Evolutionary conservation across 2,888 invertebrate genomes (phyloP).

Genomic region (Parnassius mnemosyne): DNA sequence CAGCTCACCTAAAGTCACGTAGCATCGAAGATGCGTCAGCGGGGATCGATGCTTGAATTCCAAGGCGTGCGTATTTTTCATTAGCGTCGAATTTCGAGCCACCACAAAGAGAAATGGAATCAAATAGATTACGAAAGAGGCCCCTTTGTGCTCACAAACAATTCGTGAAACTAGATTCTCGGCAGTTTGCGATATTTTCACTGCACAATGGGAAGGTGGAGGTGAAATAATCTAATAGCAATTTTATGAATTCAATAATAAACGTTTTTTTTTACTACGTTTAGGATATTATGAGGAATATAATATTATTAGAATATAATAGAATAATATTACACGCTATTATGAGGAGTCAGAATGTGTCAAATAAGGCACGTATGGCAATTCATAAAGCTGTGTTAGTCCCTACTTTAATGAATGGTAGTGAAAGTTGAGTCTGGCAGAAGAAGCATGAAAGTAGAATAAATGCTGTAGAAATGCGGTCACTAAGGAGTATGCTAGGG

Average conservation of each 20-base stretch:
- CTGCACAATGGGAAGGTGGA: slow-evolving; percentile 6
- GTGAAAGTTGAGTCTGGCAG: too few species aligned
- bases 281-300: too few species aligned
- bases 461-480: too few species aligned
- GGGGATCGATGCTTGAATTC: slow-evolving; percentile 64
- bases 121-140: slow-evolving; percentile 29
- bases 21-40: slow-evolving; percentile 63
- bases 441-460: too few species aligned
- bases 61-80: slow-evolving; percentile 73
- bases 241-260: not conserved
- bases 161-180: slow-evolving; percentile 28
- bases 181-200: slow-evolving; percentile 26
- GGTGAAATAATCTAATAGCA: slow-evolving; percentile 10
- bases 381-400: too few species aligned
- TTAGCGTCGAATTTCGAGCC: slow-evolving; percentile 46
- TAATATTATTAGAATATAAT: too few species aligned
- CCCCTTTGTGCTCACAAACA: slow-evolving; percentile 28
- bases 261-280: too few species aligned
- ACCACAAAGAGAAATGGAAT: slow-evolving; percentile 33
- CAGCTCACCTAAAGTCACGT: slow-evolving; percentile 51
- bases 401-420: too few species aligned
- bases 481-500: too few species aligned
- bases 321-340: too few species aligned
- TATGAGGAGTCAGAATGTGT: too few species aligned
- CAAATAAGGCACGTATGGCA: too few species aligned